These are phyloP conservation scores for Theocolax elegans DNA, from an alignment of 1,140 invertebrate species.

Conservation along the genomic window DNA sequence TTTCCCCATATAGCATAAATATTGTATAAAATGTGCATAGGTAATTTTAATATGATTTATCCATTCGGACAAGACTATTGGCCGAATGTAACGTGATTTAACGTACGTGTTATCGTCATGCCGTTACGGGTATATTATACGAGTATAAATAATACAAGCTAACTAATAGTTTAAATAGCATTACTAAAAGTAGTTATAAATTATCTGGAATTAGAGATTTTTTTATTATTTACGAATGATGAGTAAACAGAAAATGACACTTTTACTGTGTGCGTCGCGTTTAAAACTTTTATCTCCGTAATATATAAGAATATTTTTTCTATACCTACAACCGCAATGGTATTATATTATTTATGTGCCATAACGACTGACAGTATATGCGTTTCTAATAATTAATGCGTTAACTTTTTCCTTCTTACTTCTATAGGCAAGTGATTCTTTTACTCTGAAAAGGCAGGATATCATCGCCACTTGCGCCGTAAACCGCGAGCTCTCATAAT, in stretches of 20 bases:
- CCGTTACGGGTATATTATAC: slow-evolving; percentile 29
- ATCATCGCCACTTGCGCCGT: background rate
- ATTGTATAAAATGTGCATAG: slow-evolving; percentile 10
- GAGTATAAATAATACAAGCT: slow-evolving; percentile 22
- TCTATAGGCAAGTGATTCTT: too few species aligned
- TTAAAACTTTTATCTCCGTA: too few species aligned
- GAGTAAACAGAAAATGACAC: slow-evolving; percentile 4
- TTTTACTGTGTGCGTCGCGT: background rate
- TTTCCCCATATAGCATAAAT: slow-evolving; percentile 15
- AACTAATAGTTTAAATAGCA: background rate
- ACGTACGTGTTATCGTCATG: background rate
- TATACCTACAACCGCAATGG: too few species aligned
- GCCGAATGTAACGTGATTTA: background rate
- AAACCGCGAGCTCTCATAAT: slow-evolving; percentile 2
- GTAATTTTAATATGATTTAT: slow-evolving; percentile 8
- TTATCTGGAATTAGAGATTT: background rate
- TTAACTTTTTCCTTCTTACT: too few species aligned
- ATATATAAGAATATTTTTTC: too few species aligned
- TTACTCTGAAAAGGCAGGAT: too few species aligned
- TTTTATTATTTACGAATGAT: background rate
- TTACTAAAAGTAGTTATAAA: slow-evolving; percentile 12
- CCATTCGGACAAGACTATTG: background rate
- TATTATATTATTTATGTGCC: slow-evolving; percentile 4
- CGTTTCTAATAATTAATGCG: too few species aligned
- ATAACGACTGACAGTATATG: background rate